Evolutionary conservation across 2,888 invertebrate genomes (phyloP).

Genomic region (Caenorhabditis imperialis): DNA sequence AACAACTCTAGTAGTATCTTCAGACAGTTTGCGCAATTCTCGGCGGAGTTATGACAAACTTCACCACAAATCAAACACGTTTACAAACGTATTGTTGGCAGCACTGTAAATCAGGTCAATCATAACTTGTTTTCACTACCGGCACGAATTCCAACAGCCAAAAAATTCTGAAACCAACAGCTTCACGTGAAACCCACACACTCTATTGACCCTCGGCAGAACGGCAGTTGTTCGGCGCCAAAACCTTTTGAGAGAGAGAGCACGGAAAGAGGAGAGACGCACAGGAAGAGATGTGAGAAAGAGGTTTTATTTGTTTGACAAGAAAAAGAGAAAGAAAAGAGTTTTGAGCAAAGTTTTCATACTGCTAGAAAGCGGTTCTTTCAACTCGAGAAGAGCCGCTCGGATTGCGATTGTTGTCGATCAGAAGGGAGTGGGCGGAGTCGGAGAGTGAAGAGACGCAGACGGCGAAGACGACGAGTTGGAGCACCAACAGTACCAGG

Average conservation of each 20-base stretch:
- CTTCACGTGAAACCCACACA: too few relatives aligned
- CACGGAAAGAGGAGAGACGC: constrained; percentile 13
- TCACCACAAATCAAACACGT: too few relatives aligned
- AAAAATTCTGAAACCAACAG: too few relatives aligned
- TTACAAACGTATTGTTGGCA: too few relatives aligned
- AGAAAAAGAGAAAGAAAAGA: background rate
- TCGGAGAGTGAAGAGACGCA: constrained; percentile 20
- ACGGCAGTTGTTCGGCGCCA: too few relatives aligned
- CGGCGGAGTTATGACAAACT: too few relatives aligned
- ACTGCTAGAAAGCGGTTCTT: constrained; percentile 54
- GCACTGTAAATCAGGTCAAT: too few relatives aligned
- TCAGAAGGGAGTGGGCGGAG: constrained; percentile 7
- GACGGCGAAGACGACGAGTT: constrained; percentile 46
- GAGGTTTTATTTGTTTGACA: constrained; percentile 79
- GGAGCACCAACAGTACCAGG: constrained; percentile 43
- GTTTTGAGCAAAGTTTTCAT: background rate
- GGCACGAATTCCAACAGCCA: too few relatives aligned
- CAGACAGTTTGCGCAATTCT: too few relatives aligned
- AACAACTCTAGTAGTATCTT: too few relatives aligned
- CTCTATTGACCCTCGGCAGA: too few relatives aligned
- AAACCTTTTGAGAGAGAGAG: constrained; percentile 15
- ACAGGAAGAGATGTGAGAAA: constrained; percentile 6
- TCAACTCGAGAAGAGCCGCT: constrained; percentile 28
- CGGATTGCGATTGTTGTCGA: constrained; percentile 54
- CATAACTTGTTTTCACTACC: too few relatives aligned